A percentile compares a stretch with the other conserved stretches of the same genome.
These are phyloP conservation scores for Ochotona curzoniae DNA, from an alignment of 2,113 vertebrate genomes.

Conservation along the genomic window DNA sequence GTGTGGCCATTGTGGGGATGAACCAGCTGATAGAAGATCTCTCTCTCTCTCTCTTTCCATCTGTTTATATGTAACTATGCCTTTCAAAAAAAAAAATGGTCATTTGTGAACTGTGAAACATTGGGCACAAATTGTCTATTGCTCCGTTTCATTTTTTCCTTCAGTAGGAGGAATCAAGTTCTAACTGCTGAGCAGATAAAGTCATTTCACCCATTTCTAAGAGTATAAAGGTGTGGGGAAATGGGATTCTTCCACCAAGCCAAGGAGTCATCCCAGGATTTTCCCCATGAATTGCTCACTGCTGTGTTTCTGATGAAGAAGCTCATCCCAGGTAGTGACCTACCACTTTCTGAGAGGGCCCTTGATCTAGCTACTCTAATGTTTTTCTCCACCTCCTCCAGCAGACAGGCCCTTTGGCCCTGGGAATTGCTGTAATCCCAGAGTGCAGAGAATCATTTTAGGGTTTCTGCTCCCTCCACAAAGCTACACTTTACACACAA, in stretches of 20 bases:
- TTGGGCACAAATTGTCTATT: constrained; percentile 55
- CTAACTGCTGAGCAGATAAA: constrained; percentile 59
- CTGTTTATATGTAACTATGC: too few relatives aligned
- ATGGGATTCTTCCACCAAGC: background rate
- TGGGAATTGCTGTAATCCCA: constrained; percentile 43
- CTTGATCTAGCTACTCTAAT: background rate
- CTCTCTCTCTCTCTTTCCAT: too few relatives aligned
- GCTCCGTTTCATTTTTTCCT: constrained; percentile 67
- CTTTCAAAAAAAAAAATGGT: background rate
- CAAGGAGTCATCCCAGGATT: constrained; percentile 16
- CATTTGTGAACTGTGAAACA: constrained; percentile 31
- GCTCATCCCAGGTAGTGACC: background rate
- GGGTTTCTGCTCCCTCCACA: background rate
- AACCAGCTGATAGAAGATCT: too few relatives aligned
- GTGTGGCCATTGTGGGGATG: too few relatives aligned
- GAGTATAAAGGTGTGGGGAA: constrained; percentile 44
- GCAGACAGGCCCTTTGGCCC: background rate
- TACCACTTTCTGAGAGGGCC: background rate
- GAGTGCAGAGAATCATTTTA: constrained; percentile 21
- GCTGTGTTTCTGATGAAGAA: constrained; percentile 6
- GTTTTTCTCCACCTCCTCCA: background rate
- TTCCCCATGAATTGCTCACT: background rate
- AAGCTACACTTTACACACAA: background rate
- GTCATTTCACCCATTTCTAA: constrained; percentile 57
- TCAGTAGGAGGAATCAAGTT: constrained; percentile 61